Evolutionary conservation across 2,113 vertebrate genomes (phyloP).

Genomic region (Pelecanoides urinatrix): DNA sequence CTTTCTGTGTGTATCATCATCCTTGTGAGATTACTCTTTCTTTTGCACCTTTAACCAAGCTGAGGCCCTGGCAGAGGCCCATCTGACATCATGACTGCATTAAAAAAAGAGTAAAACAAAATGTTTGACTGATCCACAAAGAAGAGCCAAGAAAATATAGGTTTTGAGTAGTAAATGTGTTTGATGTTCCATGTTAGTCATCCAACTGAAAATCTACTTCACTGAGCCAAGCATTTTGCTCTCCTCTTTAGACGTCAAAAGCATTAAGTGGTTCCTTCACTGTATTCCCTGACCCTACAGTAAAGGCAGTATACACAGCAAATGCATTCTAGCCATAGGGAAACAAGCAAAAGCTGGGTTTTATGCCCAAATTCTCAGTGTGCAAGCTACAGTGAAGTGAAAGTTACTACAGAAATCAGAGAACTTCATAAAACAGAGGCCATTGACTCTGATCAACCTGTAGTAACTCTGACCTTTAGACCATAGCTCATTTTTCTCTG

Average conservation of each 20-base stretch:
- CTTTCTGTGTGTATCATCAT: neutral
- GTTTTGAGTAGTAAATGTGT: neutral
- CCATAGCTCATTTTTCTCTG: neutral
- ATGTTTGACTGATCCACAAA: neutral
- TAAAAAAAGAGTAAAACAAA: neutral
- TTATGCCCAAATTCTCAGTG: neutral
- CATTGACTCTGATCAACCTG: neutral
- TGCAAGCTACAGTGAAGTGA: neutral
- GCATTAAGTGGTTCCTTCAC: neutral
- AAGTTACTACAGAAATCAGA: neutral
- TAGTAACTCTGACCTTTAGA: neutral
- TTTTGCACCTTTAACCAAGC: neutral
- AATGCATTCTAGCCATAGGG: neutral
- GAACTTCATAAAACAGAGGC: neutral
- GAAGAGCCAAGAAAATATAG: neutral
- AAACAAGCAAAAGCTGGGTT: neutral
- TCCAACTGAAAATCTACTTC: neutral
- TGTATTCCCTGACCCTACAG: neutral
- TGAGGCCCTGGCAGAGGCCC: neutral
- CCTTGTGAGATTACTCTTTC: neutral
- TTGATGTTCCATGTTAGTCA: neutral
- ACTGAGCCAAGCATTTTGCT: neutral
- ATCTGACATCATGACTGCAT: neutral
- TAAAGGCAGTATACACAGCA: neutral
- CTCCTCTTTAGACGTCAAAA: neutral